These are phyloP conservation scores for Sebastes schlegelii DNA, from an alignment of 2,113 vertebrate genomes.

Conservation along the genomic window DNA sequence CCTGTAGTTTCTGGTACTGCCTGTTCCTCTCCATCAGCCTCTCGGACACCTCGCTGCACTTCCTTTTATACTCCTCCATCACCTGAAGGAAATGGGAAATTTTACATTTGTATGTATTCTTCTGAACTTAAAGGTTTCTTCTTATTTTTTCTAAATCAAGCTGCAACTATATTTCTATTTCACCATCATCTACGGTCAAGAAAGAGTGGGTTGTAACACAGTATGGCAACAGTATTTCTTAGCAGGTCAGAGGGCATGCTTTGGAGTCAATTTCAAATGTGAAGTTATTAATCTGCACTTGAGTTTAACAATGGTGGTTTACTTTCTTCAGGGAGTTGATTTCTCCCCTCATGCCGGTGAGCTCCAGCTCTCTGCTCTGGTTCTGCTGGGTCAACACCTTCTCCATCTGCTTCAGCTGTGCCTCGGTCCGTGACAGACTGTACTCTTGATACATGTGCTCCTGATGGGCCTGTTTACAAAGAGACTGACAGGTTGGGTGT, in stretches of 20 bases:
- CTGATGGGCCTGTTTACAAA: slow-evolving; percentile 86
- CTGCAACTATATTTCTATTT: background rate
- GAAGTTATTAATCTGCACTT: background rate
- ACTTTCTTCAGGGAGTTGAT: slow-evolving; percentile 90
- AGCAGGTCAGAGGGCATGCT: background rate
- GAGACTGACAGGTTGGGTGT: background rate
- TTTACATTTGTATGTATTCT: background rate
- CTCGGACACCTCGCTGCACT: slow-evolving; percentile 91
- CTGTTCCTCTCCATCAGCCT: slow-evolving; percentile 91
- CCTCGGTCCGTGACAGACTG: slow-evolving; percentile 86
- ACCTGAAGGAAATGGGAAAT: slow-evolving; percentile 65
- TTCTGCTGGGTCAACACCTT: slow-evolving; percentile 90
- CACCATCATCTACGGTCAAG: background rate
- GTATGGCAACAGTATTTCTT: background rate
- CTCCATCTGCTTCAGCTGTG: slow-evolving; percentile 89
- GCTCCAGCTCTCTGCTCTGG: slow-evolving; percentile 89
- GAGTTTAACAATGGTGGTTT: slow-evolving; percentile 6
- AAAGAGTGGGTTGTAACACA: background rate
- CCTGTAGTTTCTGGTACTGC: slow-evolving; percentile 92
- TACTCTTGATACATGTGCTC: slow-evolving; percentile 91
- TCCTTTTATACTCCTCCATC: slow-evolving; percentile 92
- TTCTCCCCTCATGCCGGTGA: slow-evolving; percentile 87
- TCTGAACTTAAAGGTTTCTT: too few species aligned
- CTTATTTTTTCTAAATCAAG: background rate
- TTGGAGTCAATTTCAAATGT: background rate